Evolutionary conservation across 92 coral and sea anemone species (phyloP), one percentile per base, ranked within the genome.

Genomic region (Hydrozoanthus gracilis): DNA sequence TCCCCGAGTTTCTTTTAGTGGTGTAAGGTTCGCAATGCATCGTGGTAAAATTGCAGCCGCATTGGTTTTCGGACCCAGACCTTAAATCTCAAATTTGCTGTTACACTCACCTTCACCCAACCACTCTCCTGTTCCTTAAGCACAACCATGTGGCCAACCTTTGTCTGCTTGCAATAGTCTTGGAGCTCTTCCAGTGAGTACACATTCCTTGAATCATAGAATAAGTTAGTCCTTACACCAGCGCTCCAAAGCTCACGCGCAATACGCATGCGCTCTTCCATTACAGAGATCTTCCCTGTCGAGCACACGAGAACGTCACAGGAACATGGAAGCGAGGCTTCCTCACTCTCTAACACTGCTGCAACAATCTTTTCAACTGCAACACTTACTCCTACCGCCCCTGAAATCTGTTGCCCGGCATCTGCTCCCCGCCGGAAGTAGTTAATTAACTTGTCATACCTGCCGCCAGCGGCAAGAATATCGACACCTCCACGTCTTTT

Each of bases 391-490:
- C 99, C 99, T 6, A 97, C 99, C 10, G 95, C 99, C 6, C 98
- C 95, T 56, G 95, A 90, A 55, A 89, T 76, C 47, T 89, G 90
- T 39, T 77, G 86, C 20, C 87, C 39, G 44, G 94, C 88, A 44
- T 93, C 96, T 10, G 88, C 88, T 45, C 93, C 98, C 3, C 91
- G 95, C 67, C 89, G 86, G 85, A 97, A 97, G 71, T 85, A 85
- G 4, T 92, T 82, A 15, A 97, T 88, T 12, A 97, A 91, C 82
- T 97, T 95, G 69, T 97, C 99, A 72, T 97, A 95, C 66, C 99
- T 95, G 5, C 99, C 99, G 0, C 99, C 99, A 20, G 98, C 98
- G 9, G 99, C 99, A 0, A 97, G 90, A 52, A 97, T 92, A 51
- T 97, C 99, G 15, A 95, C 94, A 3, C 96, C 95, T 15, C 98